Percentiles rank a stretch among this genome's conserved stretches.
phyloP scores from a whole-genome alignment of 2,797 vertebrate genomes.

The Pristis pectinata region DNA sequence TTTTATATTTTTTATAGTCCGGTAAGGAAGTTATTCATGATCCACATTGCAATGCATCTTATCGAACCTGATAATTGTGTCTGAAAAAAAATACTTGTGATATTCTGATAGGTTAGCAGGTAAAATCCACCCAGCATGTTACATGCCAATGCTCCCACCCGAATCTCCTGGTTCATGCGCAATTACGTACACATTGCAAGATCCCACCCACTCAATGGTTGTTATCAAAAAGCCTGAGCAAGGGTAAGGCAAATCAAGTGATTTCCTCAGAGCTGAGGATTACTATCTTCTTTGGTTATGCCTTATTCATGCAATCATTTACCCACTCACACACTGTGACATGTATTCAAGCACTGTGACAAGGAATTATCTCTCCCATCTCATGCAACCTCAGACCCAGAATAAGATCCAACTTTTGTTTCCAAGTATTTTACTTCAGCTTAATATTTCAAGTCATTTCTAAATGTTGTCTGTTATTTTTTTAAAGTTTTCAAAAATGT shows the following conservation, averaged over 20 bases:
- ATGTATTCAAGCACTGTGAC: neutral
- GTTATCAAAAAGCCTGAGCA: neutral
- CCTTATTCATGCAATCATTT: neutral
- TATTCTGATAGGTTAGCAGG: neutral
- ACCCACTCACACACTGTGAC: neutral
- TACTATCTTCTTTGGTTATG: neutral
- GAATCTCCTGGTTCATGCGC: neutral
- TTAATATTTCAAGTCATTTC: too few species aligned
- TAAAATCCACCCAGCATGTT: neutral
- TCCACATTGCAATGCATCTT: neutral
- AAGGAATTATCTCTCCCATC: too few species aligned
- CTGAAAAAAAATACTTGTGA: neutral
- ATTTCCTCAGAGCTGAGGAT: neutral
- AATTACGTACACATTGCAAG: neutral
- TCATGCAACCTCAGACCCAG: too few species aligned
- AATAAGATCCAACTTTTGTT: too few species aligned
- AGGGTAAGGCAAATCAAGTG: neutral
- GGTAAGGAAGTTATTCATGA: neutral
- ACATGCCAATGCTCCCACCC: neutral
- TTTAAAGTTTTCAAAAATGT: too few species aligned
- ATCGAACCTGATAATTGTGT: neutral
- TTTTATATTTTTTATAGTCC: neutral
- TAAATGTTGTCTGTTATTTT: too few species aligned
- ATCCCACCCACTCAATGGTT: neutral
- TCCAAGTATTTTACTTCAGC: too few species aligned